phyloP scores from a whole-genome alignment of 2,888 invertebrate species.

The Aspidapion aeneum region DNA sequence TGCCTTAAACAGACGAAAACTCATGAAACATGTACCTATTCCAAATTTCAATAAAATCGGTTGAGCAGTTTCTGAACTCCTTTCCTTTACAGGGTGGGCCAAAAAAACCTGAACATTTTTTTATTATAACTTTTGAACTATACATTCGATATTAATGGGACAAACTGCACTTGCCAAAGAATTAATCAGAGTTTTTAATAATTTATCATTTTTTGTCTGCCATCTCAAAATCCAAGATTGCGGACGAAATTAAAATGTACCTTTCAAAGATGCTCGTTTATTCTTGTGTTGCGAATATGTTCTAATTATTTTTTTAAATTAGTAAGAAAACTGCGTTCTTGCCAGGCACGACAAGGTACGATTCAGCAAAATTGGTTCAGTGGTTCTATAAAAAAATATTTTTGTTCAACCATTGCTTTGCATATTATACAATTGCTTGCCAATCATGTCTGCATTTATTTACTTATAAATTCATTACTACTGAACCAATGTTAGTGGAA shows the following conservation, averaged over 20 bases:
- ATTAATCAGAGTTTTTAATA: not conserved
- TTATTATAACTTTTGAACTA: not conserved
- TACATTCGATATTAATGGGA: too few relatives aligned
- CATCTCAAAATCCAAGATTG: not conserved
- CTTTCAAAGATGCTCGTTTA: not conserved
- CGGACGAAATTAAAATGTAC: not conserved
- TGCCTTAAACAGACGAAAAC: too few relatives aligned
- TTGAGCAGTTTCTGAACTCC: too few relatives aligned
- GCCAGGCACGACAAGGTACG: not conserved
- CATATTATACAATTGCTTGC: not conserved
- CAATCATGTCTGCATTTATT: not conserved
- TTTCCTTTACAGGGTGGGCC: not conserved
- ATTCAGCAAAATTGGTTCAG: not conserved
- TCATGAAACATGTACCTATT: too few relatives aligned
- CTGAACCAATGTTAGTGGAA: not conserved
- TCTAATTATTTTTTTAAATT: not conserved
- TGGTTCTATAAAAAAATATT: not conserved
- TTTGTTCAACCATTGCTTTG: not conserved
- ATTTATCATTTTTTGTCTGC: not conserved
- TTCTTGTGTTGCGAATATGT: not conserved
- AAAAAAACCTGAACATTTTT: not conserved
- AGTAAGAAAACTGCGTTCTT: not conserved
- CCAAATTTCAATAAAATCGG: too few relatives aligned
- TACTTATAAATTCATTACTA: not conserved
- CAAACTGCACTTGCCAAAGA: not conserved